These are phyloP conservation scores for Ranitomeya imitator DNA, from an alignment of 2,113 vertebrate species.

Conservation along the genomic window DNA sequence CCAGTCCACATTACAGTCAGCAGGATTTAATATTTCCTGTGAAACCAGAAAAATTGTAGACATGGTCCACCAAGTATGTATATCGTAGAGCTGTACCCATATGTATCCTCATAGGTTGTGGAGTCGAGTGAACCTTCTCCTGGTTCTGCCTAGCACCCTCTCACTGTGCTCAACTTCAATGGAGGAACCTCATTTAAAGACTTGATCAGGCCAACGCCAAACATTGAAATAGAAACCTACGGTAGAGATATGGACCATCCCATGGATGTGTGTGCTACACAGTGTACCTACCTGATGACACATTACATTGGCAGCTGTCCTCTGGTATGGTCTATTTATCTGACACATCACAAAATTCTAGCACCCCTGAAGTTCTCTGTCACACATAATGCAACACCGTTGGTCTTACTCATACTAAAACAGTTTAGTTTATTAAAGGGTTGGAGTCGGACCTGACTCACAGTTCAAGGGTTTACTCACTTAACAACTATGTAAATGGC, in stretches of 20 bases:
- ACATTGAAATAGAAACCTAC: too few relatives aligned
- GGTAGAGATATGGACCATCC: neutral
- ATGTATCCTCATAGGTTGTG: neutral
- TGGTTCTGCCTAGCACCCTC: neutral
- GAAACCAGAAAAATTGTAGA: neutral
- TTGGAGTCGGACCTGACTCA: slow-evolving; percentile 13
- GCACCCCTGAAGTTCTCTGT: neutral
- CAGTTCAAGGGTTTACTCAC: neutral
- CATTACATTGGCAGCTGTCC: neutral
- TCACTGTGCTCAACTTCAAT: rapidly evolving
- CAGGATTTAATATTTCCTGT: neutral
- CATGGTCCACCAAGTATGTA: neutral
- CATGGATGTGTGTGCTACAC: neutral
- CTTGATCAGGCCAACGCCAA: too few relatives aligned
- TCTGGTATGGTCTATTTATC: neutral
- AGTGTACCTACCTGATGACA: neutral
- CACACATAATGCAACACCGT: neutral
- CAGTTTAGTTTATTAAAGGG: neutral
- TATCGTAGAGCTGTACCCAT: neutral
- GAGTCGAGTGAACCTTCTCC: neutral
- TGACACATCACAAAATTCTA: neutral
- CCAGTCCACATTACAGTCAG: neutral
- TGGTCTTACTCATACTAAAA: slow-evolving; percentile 22
- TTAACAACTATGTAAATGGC: neutral
- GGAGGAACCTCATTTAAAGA: neutral